Base-by-base conservation (phyloP, 2,797 vertebrate genomes). In the Gallinago stenura region DNA sequence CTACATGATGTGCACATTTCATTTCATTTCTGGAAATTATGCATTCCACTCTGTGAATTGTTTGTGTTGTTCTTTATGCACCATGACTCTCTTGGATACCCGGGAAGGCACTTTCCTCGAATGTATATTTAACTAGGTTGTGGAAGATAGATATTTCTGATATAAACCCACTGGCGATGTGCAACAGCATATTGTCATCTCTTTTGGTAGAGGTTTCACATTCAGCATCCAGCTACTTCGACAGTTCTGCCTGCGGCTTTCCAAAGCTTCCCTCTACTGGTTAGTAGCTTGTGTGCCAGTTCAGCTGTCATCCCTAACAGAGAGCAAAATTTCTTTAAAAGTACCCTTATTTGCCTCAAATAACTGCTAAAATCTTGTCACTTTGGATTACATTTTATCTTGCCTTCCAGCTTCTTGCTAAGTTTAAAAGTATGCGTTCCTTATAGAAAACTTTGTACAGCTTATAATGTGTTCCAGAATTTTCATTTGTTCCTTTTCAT, bases 291-390 rank as follows among this genome's bases (percentile, higher is more conserved):
- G 39, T 48, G 33, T 31, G 21, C n/a, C 35, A 75, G 53, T 80
- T 94, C 48, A 83, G 33, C 19, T 53, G 50, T 53, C 10, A 1
- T 8, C 22, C 37, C 57, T 87, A 66, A 81, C 9, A 85, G 14
- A 82, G 26, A 75, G 7, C 4, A 90, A 54, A 9, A 2, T 1
- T 10, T 51, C 12, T 51, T 26, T 48, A 24, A 9, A 3, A 51
- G 54, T 7, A 56, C 4, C 7, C 2, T 70, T 77, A 37, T 71
- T 92, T 93, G 17, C 57, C 61, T 89, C 54, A 79, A 82, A 82
- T 80, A 90, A 57, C 70, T 87, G 64, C 57, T 92, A 82, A 93
- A 90, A 57, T 78, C 25, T 83, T 93, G 81, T 92, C 84, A 78
- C 35, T 75, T 91, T 46, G 19, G 53, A 81, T 93, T 90, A 72